Conservation (phyloP, 2,888 invertebrate genomes). For the Idaea straminata region DNA sequence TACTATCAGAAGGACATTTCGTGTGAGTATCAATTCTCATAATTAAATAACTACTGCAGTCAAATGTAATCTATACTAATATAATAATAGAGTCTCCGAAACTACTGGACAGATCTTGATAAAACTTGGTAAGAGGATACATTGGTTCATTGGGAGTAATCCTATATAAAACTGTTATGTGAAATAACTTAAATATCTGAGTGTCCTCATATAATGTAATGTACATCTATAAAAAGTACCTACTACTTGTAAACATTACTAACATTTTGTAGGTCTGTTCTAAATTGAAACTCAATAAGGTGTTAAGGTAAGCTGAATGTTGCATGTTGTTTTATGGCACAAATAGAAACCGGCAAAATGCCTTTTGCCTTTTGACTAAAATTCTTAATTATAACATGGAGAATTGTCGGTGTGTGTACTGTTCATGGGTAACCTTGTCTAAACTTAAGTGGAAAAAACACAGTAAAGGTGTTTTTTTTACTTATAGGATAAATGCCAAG, state of each 20-base stretch:
- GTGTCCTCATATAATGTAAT: neutral
- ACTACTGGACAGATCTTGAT: too few species aligned
- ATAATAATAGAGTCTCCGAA: neutral
- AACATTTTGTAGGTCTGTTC: constrained; percentile 32
- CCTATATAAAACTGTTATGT: neutral
- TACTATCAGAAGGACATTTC: constrained; percentile 72
- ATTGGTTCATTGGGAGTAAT: too few species aligned
- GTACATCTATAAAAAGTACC: neutral
- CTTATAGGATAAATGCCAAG: too few species aligned
- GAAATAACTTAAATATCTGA: too few species aligned
- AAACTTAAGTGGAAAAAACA: too few species aligned
- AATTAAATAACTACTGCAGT: neutral
- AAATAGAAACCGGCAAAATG: neutral
- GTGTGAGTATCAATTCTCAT: constrained; percentile 52
- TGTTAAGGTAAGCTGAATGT: constrained; percentile 22
- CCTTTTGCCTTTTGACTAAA: too few species aligned
- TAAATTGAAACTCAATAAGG: neutral
- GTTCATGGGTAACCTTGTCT: too few species aligned
- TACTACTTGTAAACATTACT: neutral
- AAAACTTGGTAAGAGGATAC: too few species aligned
- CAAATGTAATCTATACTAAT: neutral
- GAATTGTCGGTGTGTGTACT: too few species aligned
- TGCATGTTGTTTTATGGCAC: neutral
- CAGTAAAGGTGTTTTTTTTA: too few species aligned
- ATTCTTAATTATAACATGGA: too few species aligned